These are phyloP conservation scores for Perca fluviatilis DNA, from an alignment of 2,113 vertebrate genomes.

Conservation along the genomic window DNA sequence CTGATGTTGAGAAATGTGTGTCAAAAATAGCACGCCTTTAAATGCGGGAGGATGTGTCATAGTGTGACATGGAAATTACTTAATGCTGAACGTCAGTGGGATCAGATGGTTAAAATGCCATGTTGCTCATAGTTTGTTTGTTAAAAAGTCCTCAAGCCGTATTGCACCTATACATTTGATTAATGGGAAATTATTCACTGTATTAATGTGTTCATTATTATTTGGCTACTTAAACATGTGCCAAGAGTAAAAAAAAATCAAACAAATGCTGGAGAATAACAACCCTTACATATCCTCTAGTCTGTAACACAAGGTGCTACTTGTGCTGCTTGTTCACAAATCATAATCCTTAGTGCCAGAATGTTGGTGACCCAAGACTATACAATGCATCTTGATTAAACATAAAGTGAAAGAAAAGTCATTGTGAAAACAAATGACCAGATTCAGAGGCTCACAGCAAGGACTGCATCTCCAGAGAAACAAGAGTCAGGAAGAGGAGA, in stretches of 20 bases:
- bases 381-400: slow-evolving; percentile 63
- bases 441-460: slow-evolving; percentile 40
- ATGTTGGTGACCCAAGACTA: slow-evolving; percentile 46
- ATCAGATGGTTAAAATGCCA: slow-evolving; percentile 62
- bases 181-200: slow-evolving; percentile 4
- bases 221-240: neutral
- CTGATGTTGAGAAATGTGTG: slow-evolving; percentile 68
- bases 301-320: slow-evolving; percentile 41
- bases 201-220: slow-evolving; percentile 6
- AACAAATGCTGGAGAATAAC: slow-evolving; percentile 16
- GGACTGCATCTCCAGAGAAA: slow-evolving; percentile 33
- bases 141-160: slow-evolving; percentile 19
- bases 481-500: slow-evolving; percentile 6
- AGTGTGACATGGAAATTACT: slow-evolving; percentile 68
- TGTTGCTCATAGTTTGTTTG: slow-evolving; percentile 36
- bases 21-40: slow-evolving; percentile 70
- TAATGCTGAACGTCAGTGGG: slow-evolving; percentile 32
- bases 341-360: slow-evolving; percentile 38
- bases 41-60: slow-evolving; percentile 72
- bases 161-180: slow-evolving; percentile 18
- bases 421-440: slow-evolving; percentile 38
- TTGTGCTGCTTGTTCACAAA: slow-evolving; percentile 32
- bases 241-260: slow-evolving; percentile 31
- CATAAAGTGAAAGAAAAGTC: slow-evolving; percentile 49
- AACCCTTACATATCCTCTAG: slow-evolving; percentile 9